phyloP scores from a whole-genome alignment of 1,140 invertebrate species.

The Zaprionus taronus region DNA sequence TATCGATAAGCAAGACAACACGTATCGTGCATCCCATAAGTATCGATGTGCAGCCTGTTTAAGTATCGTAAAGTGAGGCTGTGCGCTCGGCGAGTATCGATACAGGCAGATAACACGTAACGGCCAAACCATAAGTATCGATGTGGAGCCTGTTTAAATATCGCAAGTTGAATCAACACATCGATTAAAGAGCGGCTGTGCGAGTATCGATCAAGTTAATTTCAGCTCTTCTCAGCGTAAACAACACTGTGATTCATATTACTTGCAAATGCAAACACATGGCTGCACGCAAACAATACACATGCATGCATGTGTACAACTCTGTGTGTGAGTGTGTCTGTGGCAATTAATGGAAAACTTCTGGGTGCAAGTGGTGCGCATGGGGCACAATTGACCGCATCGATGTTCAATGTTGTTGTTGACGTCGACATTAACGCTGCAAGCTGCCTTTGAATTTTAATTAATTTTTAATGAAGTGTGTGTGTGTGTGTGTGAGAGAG shows the following conservation, averaged over 20 bases:
- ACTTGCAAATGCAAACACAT: constrained; percentile 3
- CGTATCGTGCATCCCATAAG: background rate
- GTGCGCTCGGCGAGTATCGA: background rate
- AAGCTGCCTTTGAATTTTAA: constrained; percentile 65
- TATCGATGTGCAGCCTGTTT: background rate
- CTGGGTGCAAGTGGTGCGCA: background rate
- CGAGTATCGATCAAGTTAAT: constrained; percentile 4
- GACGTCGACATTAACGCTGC: constrained; percentile 23
- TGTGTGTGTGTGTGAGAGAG: constrained; percentile 22
- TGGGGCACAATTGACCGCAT: constrained; percentile 21
- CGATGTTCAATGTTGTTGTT: constrained; percentile 10
- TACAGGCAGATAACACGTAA: background rate
- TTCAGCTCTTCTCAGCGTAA: background rate
- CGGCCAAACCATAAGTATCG: background rate
- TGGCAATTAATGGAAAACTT: constrained; percentile 2
- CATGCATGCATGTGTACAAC: background rate
- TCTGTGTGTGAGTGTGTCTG: background rate
- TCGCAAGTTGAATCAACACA: background rate
- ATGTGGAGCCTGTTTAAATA: background rate
- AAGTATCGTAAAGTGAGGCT: background rate
- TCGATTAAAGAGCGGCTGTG: no score
- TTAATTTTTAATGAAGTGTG: constrained; percentile 76
- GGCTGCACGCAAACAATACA: background rate
- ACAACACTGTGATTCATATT: constrained; percentile 5
- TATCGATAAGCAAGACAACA: background rate